Base-by-base conservation (phyloP, 1,140 invertebrate species). In the Rhagoletis pomonella region DNA sequence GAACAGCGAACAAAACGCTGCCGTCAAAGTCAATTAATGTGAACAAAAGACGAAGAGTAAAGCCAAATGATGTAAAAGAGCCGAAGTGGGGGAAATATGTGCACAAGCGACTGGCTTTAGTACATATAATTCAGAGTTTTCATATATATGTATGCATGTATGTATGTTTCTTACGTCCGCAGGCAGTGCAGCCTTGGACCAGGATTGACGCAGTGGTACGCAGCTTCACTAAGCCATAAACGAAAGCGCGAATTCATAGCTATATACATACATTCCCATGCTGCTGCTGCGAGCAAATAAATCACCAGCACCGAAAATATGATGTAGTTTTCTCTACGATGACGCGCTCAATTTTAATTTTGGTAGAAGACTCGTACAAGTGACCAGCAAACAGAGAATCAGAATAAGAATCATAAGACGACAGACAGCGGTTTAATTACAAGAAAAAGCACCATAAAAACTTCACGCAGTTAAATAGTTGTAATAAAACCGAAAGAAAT, bases 401-500 rank as follows among this genome's bases (percentile, higher is more conserved):
- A 29, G 29, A 29, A 29, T 29, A 29, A 29, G 29, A 29, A 29
- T 73, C 42, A 73, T 73, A 47, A 73, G 67, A 73, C 44, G 44
- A 5, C 39, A 44, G 42, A 73, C 67, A 73, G 67, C 67, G 64
- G 39, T 67, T 67, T 67, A 67, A 67, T 67, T 67, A 67, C 64
- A 67, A 29, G 29, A 29, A 67, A 67, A 67, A 1, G 39, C 29
- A 29, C 64, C 29, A 67, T 29, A 42, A 42, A 67, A 12, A 67
- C 19, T 67, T 10, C 39, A 29, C 64, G 9, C 29, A 19, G 29
- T 67, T 29, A 39, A 67, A 42, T 39, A 29, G 7, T 67, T 42
- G 29, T 42, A 67, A 39, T 67, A 67, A 73, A 69, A 44, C 12
- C 65, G 29, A 42, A 67, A 67, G 65, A 67, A 67, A 39, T 67